Evolutionary conservation across 2,113 vertebrate genomes (phyloP), one percentile per base, ranked within the genome.

Genomic region (Aldabrachelys gigantea): DNA sequence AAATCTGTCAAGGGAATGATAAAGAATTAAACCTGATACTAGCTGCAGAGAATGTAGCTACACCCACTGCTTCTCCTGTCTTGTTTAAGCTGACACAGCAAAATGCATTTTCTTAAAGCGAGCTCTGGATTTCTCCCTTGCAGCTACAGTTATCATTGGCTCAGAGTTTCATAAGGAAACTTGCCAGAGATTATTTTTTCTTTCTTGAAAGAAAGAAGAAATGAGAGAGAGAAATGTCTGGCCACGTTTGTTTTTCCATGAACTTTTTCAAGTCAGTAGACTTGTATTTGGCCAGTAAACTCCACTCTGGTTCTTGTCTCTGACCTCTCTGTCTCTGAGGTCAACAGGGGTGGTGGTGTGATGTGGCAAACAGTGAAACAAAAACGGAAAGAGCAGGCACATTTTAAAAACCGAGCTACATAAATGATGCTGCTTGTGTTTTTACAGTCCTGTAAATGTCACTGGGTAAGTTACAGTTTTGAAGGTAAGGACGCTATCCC

Each of bases 231-330:
- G 94, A 97, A 97, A 92, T 93, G 95, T 96, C 96, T 96, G 96
- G 97, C 96, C 94, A 95, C 87, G 86, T 97, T 97, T 94, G 94
- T 96, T 98, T 98, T 98, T 98, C 96, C 97, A 97, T 9, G 35
- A 96, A 95, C 85, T 89, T 97, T 97, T 98, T 98, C 86, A 96
- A 97, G 95, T 91, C 96, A 97, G 92, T 88, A 93, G 97, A 94
- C 97, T 97, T 89, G 92, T 95, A 95, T 97, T 89, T 97, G 96
- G 97, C 97, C 95, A 91, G 86, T 72, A 90, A 95, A 72, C 95
- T 87, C 82, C 38, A 0, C 89, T 94, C 89, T 92, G 5, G 96
- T 12, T 62, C 94, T 97, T 17, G 3, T 96, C 89, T 94, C 94
- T 95, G 93, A 91, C 95, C 94, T 95, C 96, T 96, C 95, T 94